phyloP scores from a whole-genome alignment of 2,113 vertebrate genomes.

The Larimichthys polyactis region DNA sequence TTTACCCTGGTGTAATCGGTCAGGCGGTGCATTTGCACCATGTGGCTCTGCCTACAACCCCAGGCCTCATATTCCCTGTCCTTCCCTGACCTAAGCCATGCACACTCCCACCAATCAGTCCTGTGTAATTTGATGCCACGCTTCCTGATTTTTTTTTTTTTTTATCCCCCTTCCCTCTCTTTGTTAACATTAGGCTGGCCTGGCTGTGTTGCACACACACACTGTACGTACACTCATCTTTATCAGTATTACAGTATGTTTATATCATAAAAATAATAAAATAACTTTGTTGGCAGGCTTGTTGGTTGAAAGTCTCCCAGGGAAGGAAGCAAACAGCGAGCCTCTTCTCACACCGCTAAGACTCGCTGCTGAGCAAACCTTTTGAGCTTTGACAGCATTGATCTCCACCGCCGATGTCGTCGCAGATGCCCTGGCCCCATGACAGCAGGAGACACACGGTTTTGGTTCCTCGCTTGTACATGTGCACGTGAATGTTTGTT shows the following conservation, averaged over 20 bases:
- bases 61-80: conserved; percentile 62
- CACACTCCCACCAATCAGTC: conserved; percentile 55
- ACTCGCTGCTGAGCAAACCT: conserved; percentile 9
- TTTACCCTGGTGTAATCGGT: conserved; percentile 42
- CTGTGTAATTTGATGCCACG: conserved; percentile 69
- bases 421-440: conserved; percentile 5
- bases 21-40: conserved; percentile 38
- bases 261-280: not conserved
- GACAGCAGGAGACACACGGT: conserved; percentile 26
- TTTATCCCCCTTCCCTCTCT: not conserved
- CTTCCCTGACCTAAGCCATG: conserved; percentile 64
- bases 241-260: conserved; percentile 6
- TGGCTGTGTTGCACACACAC: conserved; percentile 19
- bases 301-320: not conserved
- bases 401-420: conserved; percentile 31
- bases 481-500: conserved; percentile 38
- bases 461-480: conserved; percentile 35
- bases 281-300: not conserved
- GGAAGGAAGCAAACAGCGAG: not conserved
- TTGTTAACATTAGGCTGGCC: conserved; percentile 35
- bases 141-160: conserved; percentile 55
- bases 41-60: conserved; percentile 58
- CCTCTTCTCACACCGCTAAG: not conserved
- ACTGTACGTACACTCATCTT: conserved; percentile 6
- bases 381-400: conserved; percentile 43